Conservation (phyloP, 2,113 vertebrate species). For the Colinus virginianus region DNA sequence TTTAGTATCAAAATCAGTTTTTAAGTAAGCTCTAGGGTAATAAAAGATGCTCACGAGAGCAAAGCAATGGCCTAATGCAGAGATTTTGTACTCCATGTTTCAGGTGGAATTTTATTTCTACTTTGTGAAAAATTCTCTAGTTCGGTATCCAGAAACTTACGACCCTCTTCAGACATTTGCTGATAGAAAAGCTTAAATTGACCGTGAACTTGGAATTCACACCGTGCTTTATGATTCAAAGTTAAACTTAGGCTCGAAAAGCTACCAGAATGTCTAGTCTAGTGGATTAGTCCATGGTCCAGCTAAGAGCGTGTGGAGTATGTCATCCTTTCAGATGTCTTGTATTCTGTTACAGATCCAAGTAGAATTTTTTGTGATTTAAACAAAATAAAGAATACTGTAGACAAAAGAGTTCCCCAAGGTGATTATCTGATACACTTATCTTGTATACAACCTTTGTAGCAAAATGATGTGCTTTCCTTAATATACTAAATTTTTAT, state of each 20-base stretch:
- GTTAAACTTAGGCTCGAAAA: not conserved
- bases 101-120: not conserved
- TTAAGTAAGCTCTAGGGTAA: slow-evolving; percentile 29
- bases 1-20: slow-evolving; percentile 13
- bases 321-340: not conserved
- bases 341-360: not conserved
- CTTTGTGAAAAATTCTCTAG: not conserved
- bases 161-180: not conserved
- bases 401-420: not conserved
- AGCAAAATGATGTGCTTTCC: not conserved
- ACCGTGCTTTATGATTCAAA: not conserved
- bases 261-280: not conserved
- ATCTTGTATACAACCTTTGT: not conserved
- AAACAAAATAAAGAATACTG: not conserved
- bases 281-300: not conserved
- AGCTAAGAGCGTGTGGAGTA: not conserved
- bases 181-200: not conserved
- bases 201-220: not conserved
- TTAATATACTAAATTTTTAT: not conserved
- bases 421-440: not conserved
- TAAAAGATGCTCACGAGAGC: not conserved
- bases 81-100: not conserved
- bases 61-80: not conserved
- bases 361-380: not conserved
- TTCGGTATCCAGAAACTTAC: not conserved